A percentile compares a stretch with the other conserved stretches of the same genome.
Conservation (phyloP, 23 tunicate species). For the Clavelina lepadiformis region DNA sequence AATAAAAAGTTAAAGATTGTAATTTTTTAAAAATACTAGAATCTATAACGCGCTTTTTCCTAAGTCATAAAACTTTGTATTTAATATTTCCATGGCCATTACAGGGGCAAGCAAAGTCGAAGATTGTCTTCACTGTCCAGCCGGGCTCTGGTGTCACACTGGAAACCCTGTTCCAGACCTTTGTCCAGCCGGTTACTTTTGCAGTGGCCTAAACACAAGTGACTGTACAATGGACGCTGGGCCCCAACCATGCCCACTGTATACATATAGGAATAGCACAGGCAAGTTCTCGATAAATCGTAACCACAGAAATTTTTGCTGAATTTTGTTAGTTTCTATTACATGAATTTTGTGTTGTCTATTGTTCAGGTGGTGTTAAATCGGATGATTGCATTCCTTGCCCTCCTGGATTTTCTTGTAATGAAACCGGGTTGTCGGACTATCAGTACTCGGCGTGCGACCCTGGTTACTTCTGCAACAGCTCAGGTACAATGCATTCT, state of each 20-base stretch:
- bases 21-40: neutral
- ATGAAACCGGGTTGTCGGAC: constrained; percentile 87
- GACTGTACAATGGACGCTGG: constrained; percentile 60
- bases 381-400: constrained; percentile 72
- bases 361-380: constrained; percentile 40
- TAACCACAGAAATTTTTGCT: neutral
- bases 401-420: constrained; percentile 88
- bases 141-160: constrained; percentile 74
- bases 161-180: constrained; percentile 77
- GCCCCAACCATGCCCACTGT: constrained; percentile 77
- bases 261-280: constrained; percentile 62
- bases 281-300: constrained; percentile 20
- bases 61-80: neutral
- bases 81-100: neutral
- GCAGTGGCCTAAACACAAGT: constrained; percentile 58
- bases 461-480: constrained; percentile 91
- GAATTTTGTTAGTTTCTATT: neutral
- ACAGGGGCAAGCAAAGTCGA: constrained; percentile 61
- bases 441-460: constrained; percentile 60
- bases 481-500: no score
- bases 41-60: no score
- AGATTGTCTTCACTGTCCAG: constrained; percentile 75
- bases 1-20: neutral
- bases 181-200: constrained; percentile 87
- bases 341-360: neutral